phyloP scores from a whole-genome alignment of 2,888 invertebrate genomes.

The Meghimatium bilineatum region DNA sequence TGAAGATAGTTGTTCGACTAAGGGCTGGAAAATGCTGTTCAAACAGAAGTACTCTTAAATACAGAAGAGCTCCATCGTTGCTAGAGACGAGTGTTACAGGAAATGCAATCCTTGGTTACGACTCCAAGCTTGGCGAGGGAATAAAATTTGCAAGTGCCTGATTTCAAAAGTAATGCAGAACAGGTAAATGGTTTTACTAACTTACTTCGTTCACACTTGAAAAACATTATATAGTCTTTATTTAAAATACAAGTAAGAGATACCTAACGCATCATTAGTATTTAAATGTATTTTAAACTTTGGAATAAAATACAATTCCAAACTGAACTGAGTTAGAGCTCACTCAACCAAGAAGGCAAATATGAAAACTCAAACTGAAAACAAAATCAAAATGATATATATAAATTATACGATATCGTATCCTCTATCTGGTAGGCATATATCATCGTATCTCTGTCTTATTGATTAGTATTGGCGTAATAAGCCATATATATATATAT shows the following conservation, averaged over 20 bases:
- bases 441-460: too few species aligned
- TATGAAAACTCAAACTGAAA: too few species aligned
- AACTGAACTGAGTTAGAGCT: background rate
- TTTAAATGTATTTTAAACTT: background rate
- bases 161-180: background rate
- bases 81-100: constrained; percentile 23
- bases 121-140: constrained; percentile 29
- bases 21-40: too few species aligned
- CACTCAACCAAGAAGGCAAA: too few species aligned
- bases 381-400: too few species aligned
- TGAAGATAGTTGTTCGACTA: too few species aligned
- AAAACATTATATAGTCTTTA: background rate
- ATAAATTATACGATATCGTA: too few species aligned
- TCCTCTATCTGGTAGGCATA: too few species aligned
- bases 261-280: background rate
- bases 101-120: constrained; percentile 36
- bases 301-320: background rate
- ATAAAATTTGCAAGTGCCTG: background rate
- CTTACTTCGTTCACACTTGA: background rate
- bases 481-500: too few species aligned
- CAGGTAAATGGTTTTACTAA: background rate
- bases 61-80: constrained; percentile 10
- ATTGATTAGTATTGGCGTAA: too few species aligned
- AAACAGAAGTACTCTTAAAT: too few species aligned
- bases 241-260: background rate